Percentiles rank a stretch among this genome's conserved stretches.
phyloP scores from a whole-genome alignment of 2,113 vertebrate species.

The Dromas ardeola region DNA sequence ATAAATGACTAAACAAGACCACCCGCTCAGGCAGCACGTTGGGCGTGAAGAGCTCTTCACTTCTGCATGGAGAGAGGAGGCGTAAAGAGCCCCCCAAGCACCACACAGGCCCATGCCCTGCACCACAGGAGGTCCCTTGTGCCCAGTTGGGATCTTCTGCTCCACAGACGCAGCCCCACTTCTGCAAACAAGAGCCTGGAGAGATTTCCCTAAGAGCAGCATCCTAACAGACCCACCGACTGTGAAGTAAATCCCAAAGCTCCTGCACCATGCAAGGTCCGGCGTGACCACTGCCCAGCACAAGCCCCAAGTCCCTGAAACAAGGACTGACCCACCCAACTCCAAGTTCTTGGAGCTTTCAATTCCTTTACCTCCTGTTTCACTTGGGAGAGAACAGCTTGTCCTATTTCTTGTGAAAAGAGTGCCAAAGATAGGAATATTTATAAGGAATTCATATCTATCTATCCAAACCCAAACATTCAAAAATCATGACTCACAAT shows the following conservation, averaged over 20 bases:
- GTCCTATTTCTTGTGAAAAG: not conserved
- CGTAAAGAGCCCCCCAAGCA: not conserved
- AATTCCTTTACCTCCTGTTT: not conserved
- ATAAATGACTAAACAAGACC: not conserved
- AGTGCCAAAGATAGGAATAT: not conserved
- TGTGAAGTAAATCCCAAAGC: not conserved
- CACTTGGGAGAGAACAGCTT: not conserved
- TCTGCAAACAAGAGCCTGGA: not conserved
- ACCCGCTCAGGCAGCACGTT: fast-evolving
- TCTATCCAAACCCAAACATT: slow-evolving; percentile 54
- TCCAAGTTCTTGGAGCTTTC: not conserved
- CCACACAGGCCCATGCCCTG: not conserved
- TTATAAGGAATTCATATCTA: slow-evolving; percentile 11
- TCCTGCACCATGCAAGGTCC: not conserved
- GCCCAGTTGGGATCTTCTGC: not conserved
- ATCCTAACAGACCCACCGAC: fast-evolving
- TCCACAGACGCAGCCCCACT: not conserved
- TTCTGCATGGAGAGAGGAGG: fast-evolving
- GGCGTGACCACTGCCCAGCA: fast-evolving
- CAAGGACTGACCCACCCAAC: not conserved
- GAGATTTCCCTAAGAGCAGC: not conserved
- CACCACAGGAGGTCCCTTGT: not conserved
- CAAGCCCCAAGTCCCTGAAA: not conserved
- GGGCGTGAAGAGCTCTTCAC: not conserved
- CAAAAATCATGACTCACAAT: slow-evolving; percentile 47